phyloP scores from a whole-genome alignment of 2,888 invertebrate species.

The Uloborus plumipes region DNA sequence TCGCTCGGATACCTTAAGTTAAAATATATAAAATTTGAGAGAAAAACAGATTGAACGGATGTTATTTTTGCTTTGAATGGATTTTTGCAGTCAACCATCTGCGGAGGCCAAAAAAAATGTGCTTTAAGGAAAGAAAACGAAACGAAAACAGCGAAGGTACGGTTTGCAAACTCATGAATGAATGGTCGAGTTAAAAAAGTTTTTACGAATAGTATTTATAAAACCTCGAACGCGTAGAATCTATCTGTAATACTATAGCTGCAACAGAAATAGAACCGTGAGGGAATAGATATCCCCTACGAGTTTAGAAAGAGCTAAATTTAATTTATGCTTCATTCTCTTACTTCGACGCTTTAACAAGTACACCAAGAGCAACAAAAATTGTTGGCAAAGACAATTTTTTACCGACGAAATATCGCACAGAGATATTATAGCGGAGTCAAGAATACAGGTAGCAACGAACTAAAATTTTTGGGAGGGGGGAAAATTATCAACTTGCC shows the following conservation, averaged over 20 bases:
- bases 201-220: constrained; percentile 59
- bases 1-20: no score
- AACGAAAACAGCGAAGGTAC: background rate
- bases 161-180: constrained; percentile 47
- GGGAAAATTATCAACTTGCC: no score
- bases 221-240: constrained; percentile 58
- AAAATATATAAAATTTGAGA: no score
- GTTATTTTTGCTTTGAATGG: no score
- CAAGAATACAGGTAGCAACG: no score
- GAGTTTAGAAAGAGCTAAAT: constrained; percentile 55
- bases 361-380: background rate
- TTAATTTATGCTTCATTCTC: constrained; percentile 61
- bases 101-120: background rate
- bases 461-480: no score
- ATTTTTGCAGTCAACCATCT: no score
- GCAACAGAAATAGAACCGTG: constrained; percentile 51
- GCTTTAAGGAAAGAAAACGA: background rate
- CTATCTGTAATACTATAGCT: constrained; percentile 55
- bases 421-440: no score
- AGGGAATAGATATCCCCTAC: constrained; percentile 37
- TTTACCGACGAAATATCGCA: background rate
- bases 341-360: constrained; percentile 4
- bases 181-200: constrained; percentile 31
- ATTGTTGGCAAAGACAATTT: background rate
- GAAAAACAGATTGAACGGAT: no score